A percentile compares a stretch with the other conserved stretches of the same genome.
phyloP scores from a whole-genome alignment of 2,888 invertebrate genomes.

The Halictus ligatus region DNA sequence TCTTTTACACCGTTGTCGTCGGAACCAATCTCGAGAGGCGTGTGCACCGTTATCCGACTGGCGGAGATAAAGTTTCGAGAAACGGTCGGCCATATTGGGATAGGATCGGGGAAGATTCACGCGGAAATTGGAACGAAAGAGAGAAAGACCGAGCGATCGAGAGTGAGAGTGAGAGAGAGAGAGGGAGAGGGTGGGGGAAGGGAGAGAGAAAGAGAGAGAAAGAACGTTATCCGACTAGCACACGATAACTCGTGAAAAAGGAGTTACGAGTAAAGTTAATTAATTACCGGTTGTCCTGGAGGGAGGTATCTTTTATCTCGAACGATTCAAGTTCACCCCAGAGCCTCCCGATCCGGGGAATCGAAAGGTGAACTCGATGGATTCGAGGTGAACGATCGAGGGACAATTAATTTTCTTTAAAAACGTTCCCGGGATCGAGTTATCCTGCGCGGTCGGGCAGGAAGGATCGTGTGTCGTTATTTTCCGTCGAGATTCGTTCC shows the following conservation, averaged over 20 bases:
- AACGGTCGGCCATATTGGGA: neutral
- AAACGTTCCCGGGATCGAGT: neutral
- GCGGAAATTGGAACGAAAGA: neutral
- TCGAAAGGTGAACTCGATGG: neutral
- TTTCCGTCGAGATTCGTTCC: neutral
- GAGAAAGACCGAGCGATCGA: neutral
- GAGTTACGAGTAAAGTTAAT: neutral
- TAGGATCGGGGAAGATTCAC: neutral
- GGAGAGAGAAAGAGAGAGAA: too few species aligned
- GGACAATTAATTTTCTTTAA: neutral
- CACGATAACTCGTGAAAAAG: neutral
- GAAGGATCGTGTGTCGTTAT: neutral
- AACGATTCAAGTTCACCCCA: neutral
- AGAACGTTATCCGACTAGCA: neutral
- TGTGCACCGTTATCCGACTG: neutral
- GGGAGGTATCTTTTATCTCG: neutral
- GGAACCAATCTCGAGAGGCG: slow-evolving; percentile 8
- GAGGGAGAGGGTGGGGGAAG: too few species aligned
- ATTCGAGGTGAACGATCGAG: neutral
- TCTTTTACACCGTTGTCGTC: slow-evolving; percentile 1
- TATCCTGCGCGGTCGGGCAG: neutral
- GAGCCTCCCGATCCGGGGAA: neutral
- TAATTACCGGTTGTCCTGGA: neutral
- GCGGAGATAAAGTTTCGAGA: slow-evolving; percentile 3
- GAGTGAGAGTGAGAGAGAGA: neutral